A percentile compares a stretch with the other conserved stretches of the same genome.
Evolutionary conservation across 2,113 vertebrate genomes (phyloP).

Genomic region (Rhinichthys klamathensis): DNA sequence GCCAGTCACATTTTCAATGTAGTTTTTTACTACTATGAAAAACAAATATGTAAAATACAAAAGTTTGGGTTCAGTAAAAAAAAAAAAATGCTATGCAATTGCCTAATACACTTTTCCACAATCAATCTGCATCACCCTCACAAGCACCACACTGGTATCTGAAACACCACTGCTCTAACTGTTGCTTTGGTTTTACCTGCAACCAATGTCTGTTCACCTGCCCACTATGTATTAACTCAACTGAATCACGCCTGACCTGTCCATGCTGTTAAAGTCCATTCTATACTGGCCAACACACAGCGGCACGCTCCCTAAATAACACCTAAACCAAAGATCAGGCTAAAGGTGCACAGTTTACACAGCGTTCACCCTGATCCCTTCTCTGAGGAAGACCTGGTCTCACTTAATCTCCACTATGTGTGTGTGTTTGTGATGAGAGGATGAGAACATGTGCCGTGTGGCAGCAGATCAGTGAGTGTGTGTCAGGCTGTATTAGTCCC

Average conservation of each 20-base stretch:
- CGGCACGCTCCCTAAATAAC: conserved; percentile 10
- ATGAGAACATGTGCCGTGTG: conserved; percentile 71
- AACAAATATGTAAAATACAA: no score
- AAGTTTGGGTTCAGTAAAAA: no score
- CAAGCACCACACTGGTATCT: neutral
- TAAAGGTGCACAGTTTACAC: conserved; percentile 21
- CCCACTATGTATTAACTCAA: neutral
- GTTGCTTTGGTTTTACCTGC: neutral
- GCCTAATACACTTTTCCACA: no score
- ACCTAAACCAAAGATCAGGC: conserved; percentile 10
- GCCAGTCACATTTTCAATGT: no score
- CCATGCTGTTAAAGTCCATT: conserved; percentile 1
- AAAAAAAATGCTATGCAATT: no score
- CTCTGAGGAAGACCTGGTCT: conserved; percentile 11
- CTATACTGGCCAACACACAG: neutral
- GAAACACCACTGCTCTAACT: no score
- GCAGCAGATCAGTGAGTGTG: conserved; percentile 74
- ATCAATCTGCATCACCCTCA: neutral
- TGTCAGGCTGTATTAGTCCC: conserved; percentile 71
- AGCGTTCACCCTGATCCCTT: neutral
- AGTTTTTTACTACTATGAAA: no score
- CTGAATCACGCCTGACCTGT: neutral
- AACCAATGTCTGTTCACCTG: conserved; percentile 6
- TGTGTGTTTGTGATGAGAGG: conserved; percentile 50
- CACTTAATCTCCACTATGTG: conserved; percentile 15